Conservation (phyloP, 2,113 vertebrate genomes). For the Mugil cephalus region DNA sequence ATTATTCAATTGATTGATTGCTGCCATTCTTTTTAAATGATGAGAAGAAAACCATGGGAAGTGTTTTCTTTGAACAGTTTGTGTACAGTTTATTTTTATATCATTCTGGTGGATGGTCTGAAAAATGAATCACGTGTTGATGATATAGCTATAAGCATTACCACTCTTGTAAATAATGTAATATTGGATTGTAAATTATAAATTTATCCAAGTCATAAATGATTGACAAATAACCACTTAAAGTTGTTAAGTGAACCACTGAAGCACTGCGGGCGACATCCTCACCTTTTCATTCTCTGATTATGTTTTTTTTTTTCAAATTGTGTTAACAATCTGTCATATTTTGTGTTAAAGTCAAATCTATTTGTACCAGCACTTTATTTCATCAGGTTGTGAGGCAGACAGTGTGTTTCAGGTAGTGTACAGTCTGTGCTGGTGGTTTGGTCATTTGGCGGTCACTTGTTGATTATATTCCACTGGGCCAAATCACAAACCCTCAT, state of each 20-base stretch:
- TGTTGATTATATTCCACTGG: slow-evolving; percentile 57
- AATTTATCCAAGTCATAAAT: slow-evolving; percentile 79
- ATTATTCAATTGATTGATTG: slow-evolving; percentile 86
- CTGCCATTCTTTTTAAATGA: slow-evolving; percentile 88
- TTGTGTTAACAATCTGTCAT: slow-evolving; percentile 46
- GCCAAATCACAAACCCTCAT: slow-evolving; percentile 62
- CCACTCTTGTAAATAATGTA: slow-evolving; percentile 90
- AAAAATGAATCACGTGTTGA: slow-evolving; percentile 79
- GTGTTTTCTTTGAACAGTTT: slow-evolving; percentile 86
- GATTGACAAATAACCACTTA: slow-evolving; percentile 75
- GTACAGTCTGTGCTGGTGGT: slow-evolving; percentile 65
- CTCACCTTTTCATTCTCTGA: slow-evolving; percentile 56
- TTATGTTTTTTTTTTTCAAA: slow-evolving; percentile 55
- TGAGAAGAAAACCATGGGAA: slow-evolving; percentile 81
- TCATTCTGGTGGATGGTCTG: slow-evolving; percentile 85
- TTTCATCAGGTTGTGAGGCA: slow-evolving; percentile 79
- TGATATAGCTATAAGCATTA: slow-evolving; percentile 84
- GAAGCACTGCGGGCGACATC: slow-evolving; percentile 72
- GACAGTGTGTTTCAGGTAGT: slow-evolving; percentile 69
- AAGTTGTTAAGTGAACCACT: slow-evolving; percentile 72
- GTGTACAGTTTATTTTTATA: slow-evolving; percentile 94
- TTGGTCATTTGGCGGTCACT: slow-evolving; percentile 54
- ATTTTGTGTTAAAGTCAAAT: slow-evolving; percentile 75
- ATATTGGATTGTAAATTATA: slow-evolving; percentile 91
- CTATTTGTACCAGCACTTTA: slow-evolving; percentile 86